Evolutionary conservation across 2,888 invertebrate species (phyloP).

Genomic region (Oxycera nigricornis): DNA sequence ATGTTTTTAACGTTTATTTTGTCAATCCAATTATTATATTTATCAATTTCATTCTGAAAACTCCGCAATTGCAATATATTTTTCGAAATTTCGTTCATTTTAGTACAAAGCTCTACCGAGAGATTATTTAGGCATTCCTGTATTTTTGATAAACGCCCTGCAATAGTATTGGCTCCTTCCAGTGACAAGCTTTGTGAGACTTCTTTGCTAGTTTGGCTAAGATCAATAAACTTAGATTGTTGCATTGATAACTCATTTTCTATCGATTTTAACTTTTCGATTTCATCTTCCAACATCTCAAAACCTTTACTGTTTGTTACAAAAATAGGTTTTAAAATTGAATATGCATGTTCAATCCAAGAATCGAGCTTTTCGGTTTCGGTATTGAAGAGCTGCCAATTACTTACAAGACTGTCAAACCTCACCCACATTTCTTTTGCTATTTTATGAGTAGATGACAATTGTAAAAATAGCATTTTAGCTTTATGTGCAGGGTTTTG

Average conservation of each 20-base stretch:
- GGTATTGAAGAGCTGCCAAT: slow-evolving; percentile 83
- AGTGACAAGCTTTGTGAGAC: slow-evolving; percentile 79
- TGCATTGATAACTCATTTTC: slow-evolving; percentile 87
- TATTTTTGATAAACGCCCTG: slow-evolving; percentile 75
- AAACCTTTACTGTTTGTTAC: slow-evolving; percentile 75
- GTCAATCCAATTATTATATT: slow-evolving; percentile 82
- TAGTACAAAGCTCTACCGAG: slow-evolving; percentile 76
- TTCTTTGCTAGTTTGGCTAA: slow-evolving; percentile 81
- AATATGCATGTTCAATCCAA: slow-evolving; percentile 77
- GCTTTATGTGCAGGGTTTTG: slow-evolving; percentile 83
- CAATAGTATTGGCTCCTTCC: slow-evolving; percentile 76
- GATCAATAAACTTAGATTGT: slow-evolving; percentile 79
- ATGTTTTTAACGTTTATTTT: slow-evolving; percentile 74
- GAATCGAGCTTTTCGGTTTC: slow-evolving; percentile 78
- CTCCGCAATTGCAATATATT: slow-evolving; percentile 83
- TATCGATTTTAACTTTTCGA: slow-evolving; percentile 78
- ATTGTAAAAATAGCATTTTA: slow-evolving; percentile 81
- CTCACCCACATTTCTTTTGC: slow-evolving; percentile 80
- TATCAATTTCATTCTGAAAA: slow-evolving; percentile 78
- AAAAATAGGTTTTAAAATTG: slow-evolving; percentile 66
- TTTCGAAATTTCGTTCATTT: slow-evolving; percentile 82
- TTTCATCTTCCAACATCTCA: slow-evolving; percentile 77
- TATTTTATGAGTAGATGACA: slow-evolving; percentile 83
- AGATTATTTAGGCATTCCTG: slow-evolving; percentile 77
- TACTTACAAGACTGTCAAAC: slow-evolving; percentile 77